Evolutionary conservation across 2,888 invertebrate species (phyloP).

Genomic region (Halictus quadricinctus): DNA sequence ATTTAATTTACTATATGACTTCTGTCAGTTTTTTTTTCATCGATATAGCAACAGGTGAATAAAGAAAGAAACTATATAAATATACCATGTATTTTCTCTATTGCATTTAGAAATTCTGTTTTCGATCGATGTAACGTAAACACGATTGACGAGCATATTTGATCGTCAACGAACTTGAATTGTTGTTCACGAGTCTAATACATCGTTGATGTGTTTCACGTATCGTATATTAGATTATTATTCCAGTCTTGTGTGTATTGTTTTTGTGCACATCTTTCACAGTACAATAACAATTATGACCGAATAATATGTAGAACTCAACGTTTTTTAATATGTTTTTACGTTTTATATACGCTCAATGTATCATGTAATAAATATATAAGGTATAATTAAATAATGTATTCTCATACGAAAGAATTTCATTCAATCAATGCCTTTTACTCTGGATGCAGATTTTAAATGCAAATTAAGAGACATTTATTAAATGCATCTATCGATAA

Average conservation of each 20-base stretch:
- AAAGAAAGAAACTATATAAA: conserved; percentile 48
- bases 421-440: conserved; percentile 2
- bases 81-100: conserved; percentile 15
- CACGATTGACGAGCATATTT: background rate
- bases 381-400: background rate
- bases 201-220: background rate
- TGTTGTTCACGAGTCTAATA: background rate
- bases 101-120: conserved; percentile 11
- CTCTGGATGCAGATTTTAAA: background rate
- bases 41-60: conserved; percentile 85
- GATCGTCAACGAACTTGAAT: background rate
- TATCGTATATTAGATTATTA: background rate
- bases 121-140: conserved; percentile 4
- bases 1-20: conserved; percentile 80
- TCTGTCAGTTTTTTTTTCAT: conserved; percentile 85
- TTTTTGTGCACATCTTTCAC: background rate
- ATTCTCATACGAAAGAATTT: background rate
- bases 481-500: background rate
- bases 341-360: background rate
- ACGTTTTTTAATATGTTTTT: background rate
- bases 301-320: background rate
- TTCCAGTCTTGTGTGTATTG: conserved; percentile 9
- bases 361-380: background rate
- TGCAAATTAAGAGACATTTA: background rate
- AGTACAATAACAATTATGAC: conserved; percentile 1